phyloP scores from a whole-genome alignment of 2,888 invertebrate species.

The Ceratothoa steindachneri region DNA sequence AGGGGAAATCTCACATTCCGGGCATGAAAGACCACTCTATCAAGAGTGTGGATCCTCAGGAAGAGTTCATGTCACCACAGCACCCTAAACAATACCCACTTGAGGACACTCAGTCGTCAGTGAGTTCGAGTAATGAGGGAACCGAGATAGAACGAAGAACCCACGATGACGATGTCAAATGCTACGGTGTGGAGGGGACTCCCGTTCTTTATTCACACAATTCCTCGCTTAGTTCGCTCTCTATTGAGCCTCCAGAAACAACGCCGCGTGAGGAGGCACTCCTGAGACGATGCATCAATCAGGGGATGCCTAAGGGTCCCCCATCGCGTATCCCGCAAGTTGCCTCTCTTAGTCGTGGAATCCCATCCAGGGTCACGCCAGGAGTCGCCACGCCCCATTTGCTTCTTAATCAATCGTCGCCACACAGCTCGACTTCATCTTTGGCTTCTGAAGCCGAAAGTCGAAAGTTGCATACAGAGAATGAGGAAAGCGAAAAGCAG shows the following conservation, averaged over 20 bases:
- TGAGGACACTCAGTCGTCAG: constrained; percentile 59
- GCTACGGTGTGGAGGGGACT: constrained; percentile 65
- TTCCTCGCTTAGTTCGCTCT: constrained; percentile 66
- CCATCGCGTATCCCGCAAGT: constrained; percentile 22
- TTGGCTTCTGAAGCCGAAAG: constrained; percentile 39
- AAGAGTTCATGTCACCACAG: constrained; percentile 34
- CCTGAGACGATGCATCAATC: constrained; percentile 47
- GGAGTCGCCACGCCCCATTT: constrained; percentile 43
- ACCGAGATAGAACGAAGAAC: not conserved
- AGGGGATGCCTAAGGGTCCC: constrained; percentile 46
- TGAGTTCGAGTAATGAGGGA: constrained; percentile 30
- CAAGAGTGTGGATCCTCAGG: not conserved
- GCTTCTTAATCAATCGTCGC: not conserved
- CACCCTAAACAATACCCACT: constrained; percentile 54
- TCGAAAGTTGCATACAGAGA: constrained; percentile 37
- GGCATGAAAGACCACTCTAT: not conserved
- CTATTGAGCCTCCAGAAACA: constrained; percentile 54
- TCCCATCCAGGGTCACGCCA: constrained; percentile 23
- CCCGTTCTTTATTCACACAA: constrained; percentile 65
- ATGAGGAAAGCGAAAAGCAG: constrained; percentile 42
- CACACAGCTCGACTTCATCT: not conserved
- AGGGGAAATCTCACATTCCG: not conserved
- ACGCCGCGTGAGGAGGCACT: constrained; percentile 46
- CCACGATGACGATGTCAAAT: constrained; percentile 51
- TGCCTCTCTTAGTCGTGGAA: constrained; percentile 26